phyloP scores from a whole-genome alignment of 1,140 invertebrate species.

The Hylaeus volcanicus region DNA sequence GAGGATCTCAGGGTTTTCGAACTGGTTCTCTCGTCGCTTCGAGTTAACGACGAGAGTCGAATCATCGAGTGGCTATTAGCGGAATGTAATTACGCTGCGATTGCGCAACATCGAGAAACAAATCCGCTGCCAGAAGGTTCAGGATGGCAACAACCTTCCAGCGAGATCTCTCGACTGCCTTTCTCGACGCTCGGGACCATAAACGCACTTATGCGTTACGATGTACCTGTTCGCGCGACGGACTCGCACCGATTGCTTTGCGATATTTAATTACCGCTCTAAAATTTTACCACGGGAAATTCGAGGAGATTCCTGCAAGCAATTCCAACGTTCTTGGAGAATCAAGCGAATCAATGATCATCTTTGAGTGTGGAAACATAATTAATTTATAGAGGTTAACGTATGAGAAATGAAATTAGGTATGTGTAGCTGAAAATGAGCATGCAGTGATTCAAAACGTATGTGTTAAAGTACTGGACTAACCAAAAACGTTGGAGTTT shows the following conservation, averaged over 20 bases:
- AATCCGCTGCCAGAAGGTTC: slow-evolving; percentile 34
- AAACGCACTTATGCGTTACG: background rate
- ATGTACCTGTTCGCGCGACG: background rate
- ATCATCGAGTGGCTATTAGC: slow-evolving; percentile 52
- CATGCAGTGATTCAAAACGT: too few relatives aligned
- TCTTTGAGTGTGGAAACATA: too few relatives aligned
- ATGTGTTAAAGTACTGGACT: too few relatives aligned
- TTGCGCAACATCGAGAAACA: slow-evolving; percentile 39
- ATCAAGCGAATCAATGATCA: too few relatives aligned
- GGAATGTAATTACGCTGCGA: slow-evolving; percentile 39
- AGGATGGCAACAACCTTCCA: background rate
- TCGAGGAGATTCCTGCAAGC: too few relatives aligned
- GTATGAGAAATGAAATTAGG: too few relatives aligned
- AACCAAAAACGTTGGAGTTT: too few relatives aligned
- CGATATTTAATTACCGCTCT: background rate
- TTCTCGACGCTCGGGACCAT: background rate
- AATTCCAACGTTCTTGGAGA: too few relatives aligned
- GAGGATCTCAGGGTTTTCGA: slow-evolving; percentile 34
- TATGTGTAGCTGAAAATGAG: too few relatives aligned
- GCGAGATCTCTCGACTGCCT: background rate
- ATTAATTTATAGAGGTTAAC: too few relatives aligned
- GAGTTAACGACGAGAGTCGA: slow-evolving; percentile 44
- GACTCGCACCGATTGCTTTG: background rate
- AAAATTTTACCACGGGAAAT: too few relatives aligned
- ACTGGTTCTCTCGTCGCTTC: slow-evolving; percentile 16